Base-by-base conservation (phyloP, 2,888 invertebrate species). In the Pachymerium ferrugineum region DNA sequence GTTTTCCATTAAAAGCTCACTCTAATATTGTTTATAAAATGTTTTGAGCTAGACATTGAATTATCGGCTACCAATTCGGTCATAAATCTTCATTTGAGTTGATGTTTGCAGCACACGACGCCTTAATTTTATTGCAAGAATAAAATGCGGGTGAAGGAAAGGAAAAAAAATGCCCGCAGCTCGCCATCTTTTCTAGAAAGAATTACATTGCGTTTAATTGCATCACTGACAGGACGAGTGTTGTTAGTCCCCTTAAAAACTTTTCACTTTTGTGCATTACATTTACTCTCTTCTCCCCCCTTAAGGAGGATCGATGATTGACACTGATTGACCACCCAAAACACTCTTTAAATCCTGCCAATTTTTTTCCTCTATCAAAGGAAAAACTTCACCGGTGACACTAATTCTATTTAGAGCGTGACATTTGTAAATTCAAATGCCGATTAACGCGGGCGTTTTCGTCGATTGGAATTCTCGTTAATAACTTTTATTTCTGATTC, bases 21-120 rank as follows among this genome's bases (percentile, higher is more conserved):
- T 54, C 25, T 28, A 54, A 54, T 54, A 54, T 54, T 54, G 54
- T 54, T 54, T 54, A 54, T 54, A 54, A 54, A 54, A 54, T 54
- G 54, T 54, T 54, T 54, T 54, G 54, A n/a, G 54, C 54, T 54
- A 54, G 54, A 54, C 54, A 54, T 54, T 54, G 54, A 54, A 54
- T 54, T 54, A 54, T 54, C 54, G 54, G 54, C 25, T 28, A 54
- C 54, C 54, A 54, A 54, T 54, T 54, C 54, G 54, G 25, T 54
- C 54, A 54, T 54, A 54, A 54, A 54, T 54, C 54, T 54, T 54
- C 54, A 54, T 54, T 54, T 54, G 54, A 54, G 54, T 54, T 54
- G 25, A 54, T 54, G 54, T 54, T 54, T 54, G 54, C 28, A 54
- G 28, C 54, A 54, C 54, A 54, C 54, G 54, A 54, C 54, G 54